Evolutionary conservation across 2,113 vertebrate species (phyloP).

Genomic region (Coptodon bakossiorum): DNA sequence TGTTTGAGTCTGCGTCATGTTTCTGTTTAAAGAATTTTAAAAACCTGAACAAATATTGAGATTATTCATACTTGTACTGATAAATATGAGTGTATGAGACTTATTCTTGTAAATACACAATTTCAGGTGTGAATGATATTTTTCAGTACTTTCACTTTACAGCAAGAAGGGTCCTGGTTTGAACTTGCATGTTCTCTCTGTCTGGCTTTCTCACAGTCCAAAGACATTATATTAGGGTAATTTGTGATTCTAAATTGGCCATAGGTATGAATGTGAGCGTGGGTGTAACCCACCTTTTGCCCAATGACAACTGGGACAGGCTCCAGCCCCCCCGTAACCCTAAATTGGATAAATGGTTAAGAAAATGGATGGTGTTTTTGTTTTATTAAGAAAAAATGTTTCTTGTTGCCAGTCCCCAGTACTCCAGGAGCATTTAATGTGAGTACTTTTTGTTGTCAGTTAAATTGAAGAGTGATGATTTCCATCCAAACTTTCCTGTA

Average conservation of each 20-base stretch:
- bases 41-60: background rate
- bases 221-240: background rate
- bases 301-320: background rate
- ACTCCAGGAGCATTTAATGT: background rate
- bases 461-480: background rate
- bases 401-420: background rate
- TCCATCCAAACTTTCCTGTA: background rate
- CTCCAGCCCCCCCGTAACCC: background rate
- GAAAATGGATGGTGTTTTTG: background rate
- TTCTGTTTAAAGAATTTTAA: background rate
- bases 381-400: background rate
- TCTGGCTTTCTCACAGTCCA: background rate
- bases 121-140: background rate
- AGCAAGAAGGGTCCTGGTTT: background rate
- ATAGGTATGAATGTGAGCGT: background rate
- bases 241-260: background rate
- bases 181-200: background rate
- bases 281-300: background rate
- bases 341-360: background rate
- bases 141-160: background rate
- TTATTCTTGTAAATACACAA: background rate
- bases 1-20: background rate
- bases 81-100: background rate
- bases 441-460: background rate
- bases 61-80: background rate